Evolutionary conservation across 2,113 vertebrate species (phyloP).

Genomic region (Aldabrachelys gigantea): DNA sequence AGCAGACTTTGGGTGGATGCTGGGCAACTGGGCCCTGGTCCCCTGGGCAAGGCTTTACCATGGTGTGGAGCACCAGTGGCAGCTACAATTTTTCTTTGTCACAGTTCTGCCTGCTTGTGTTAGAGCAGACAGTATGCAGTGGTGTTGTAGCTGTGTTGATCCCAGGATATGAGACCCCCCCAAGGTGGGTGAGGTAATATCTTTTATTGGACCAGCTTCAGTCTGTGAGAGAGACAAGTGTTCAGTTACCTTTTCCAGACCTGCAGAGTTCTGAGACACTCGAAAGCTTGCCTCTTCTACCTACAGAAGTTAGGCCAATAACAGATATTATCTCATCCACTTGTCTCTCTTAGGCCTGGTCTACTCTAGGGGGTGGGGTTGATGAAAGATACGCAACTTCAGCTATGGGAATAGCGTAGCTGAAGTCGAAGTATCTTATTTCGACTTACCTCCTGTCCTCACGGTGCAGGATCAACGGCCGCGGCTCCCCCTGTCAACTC

Average conservation of each 20-base stretch:
- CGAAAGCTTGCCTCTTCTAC: not conserved
- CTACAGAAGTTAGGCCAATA: not conserved
- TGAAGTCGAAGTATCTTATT: no score
- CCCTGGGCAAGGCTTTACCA: not conserved
- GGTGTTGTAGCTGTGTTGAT: not conserved
- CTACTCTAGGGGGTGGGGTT: no score
- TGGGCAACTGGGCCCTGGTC: not conserved
- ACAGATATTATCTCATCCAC: not conserved
- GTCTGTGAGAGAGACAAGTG: not conserved
- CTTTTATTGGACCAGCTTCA: not conserved
- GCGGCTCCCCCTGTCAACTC: no score
- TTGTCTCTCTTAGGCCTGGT: not conserved
- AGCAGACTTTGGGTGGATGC: not conserved
- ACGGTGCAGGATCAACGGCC: no score
- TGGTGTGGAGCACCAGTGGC: not conserved
- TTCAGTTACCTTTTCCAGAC: not conserved
- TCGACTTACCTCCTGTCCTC: no score
- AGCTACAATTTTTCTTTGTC: not conserved
- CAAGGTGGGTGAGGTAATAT: not conserved
- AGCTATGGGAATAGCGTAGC: no score
- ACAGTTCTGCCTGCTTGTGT: not conserved
- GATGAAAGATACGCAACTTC: no score
- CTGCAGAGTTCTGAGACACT: not conserved
- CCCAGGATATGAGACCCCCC: not conserved
- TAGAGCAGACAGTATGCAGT: not conserved